Base-by-base conservation (phyloP, 2,888 invertebrate genomes). In the Catonia carolina region DNA sequence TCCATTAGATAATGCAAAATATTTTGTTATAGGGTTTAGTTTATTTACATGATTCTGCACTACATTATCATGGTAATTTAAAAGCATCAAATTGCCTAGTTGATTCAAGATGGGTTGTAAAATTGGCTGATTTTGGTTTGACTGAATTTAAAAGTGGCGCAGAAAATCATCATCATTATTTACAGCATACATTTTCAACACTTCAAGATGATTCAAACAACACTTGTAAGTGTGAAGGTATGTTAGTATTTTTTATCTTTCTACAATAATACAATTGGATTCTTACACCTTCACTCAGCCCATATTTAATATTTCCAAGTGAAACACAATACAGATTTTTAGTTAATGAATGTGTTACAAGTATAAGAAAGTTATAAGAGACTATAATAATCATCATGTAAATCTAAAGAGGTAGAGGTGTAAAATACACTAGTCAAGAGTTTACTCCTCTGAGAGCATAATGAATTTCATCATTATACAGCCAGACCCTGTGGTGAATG, bases 61-160 rank as follows among this genome's bases (percentile, higher is more conserved):
- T 92, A 39, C 82, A 85, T 64, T 89, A 84, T 69, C 95, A 96
- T 73, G 95, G 95, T 0, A 85, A 89, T 53, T 75, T 95, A 56
- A 86, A 89, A 67, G 86, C 93, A 0, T 89, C 90, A 39, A 96
- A 95, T 74, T 96, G 95, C 72, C 77, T 96, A 57, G 90, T 96
- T 57, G 95, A 96, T 74, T 92, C 93, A 22, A 82, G 95, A 27
- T 95, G 94, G 94, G 93, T 95, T 58, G 86, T 95, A 49, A 93
- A 97, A 72, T 77, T 95, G 27, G 81, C 93, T 1, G 95, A 95
- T 75, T 95, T 93, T 69, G 95, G 95, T 1, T 78, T 95, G 45
- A 83, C 86, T 63, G 89, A 92, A 69, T 92, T 95, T 71, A 84
- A 91, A 67, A 80, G 80, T 63, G 88, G 85, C 12, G 84, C 86